phyloP scores from a whole-genome alignment of 2,113 vertebrate species.

The Calcarius ornatus region DNA sequence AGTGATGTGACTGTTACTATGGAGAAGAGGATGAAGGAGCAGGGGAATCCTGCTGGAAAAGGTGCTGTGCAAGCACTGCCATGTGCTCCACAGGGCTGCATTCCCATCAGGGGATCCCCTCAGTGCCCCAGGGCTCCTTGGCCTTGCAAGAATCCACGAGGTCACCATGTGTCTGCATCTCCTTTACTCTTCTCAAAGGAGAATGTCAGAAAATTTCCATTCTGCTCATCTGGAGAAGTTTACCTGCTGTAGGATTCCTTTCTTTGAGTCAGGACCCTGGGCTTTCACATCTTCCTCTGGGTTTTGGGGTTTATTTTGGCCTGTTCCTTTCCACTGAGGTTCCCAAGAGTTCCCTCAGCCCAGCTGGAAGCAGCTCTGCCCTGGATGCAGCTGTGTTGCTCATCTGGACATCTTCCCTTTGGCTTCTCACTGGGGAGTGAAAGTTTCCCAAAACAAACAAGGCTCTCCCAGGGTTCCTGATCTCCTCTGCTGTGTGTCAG shows the following conservation, averaged over 20 bases:
- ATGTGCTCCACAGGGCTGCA: rapidly evolving
- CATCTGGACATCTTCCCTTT: background rate
- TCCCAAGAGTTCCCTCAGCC: background rate
- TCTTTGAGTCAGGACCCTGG: rapidly evolving
- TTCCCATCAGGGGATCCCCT: background rate
- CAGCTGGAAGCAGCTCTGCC: background rate
- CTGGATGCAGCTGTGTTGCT: background rate
- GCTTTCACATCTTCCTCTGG: background rate
- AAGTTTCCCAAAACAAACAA: background rate
- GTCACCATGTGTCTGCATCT: background rate
- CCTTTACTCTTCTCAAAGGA: background rate
- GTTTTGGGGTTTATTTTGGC: background rate
- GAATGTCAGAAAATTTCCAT: background rate
- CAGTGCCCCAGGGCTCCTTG: background rate
- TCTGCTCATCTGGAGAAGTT: background rate
- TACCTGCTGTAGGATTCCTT: background rate
- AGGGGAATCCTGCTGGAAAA: background rate
- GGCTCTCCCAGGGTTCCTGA: background rate
- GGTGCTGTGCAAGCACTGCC: background rate
- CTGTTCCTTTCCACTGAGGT: background rate
- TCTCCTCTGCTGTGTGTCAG: background rate
- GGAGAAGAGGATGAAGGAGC: background rate
- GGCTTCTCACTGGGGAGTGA: background rate
- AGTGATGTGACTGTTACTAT: background rate
- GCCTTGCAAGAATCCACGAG: background rate